These are phyloP conservation scores for Drosophila borborema DNA, from an alignment of 2,888 invertebrate species.

Conservation along the genomic window DNA sequence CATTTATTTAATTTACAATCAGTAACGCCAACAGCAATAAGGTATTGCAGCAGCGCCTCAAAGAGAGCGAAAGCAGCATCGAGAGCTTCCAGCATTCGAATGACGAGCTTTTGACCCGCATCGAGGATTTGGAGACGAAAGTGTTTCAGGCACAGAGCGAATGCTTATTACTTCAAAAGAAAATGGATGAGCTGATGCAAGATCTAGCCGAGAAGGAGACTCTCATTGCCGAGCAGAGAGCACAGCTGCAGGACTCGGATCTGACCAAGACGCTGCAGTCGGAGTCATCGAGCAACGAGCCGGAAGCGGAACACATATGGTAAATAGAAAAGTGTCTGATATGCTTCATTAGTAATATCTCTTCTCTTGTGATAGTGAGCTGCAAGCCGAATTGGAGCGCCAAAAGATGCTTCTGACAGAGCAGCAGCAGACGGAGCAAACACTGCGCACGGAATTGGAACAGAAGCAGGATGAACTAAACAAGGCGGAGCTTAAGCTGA, in stretches of 20 bases:
- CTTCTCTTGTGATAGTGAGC: conserved; percentile 20
- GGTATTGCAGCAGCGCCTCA: neutral
- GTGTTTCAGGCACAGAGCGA: conserved; percentile 14
- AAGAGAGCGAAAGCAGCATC: conserved; percentile 4
- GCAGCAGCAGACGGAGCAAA: neutral
- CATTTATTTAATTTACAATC: neutral
- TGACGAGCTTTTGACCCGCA: neutral
- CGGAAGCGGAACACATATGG: neutral
- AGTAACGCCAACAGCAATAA: neutral
- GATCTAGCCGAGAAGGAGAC: conserved; percentile 5
- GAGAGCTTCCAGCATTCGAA: neutral
- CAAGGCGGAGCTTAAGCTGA: conserved; percentile 55
- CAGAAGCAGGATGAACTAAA: conserved; percentile 59
- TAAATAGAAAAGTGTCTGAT: neutral
- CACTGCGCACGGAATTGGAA: conserved; percentile 60
- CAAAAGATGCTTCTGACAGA: neutral
- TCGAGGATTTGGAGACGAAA: conserved; percentile 8
- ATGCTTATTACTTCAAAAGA: neutral
- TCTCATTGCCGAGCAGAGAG: conserved; percentile 6
- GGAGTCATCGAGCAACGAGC: neutral
- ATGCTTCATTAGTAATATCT: neutral
- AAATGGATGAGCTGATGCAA: conserved; percentile 2
- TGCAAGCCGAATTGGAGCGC: conserved; percentile 19
- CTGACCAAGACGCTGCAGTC: neutral
- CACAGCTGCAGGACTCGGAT: conserved; percentile 6